These are phyloP conservation scores for Enteromius fasciolatus DNA, from an alignment of 2,797 vertebrate genomes.

Conservation along the genomic window DNA sequence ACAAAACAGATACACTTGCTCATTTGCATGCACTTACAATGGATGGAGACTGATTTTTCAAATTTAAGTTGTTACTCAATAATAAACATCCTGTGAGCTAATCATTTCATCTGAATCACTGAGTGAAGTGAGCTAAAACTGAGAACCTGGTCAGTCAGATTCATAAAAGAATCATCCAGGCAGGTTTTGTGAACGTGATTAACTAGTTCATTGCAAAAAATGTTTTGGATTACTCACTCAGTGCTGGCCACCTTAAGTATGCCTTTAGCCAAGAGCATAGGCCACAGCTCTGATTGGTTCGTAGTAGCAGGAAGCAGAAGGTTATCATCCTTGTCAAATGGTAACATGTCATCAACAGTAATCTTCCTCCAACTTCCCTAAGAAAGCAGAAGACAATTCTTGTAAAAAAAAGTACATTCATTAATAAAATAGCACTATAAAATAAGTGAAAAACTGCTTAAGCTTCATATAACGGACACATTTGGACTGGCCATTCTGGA, in stretches of 20 bases:
- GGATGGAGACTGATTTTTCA: neutral
- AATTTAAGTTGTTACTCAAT: neutral
- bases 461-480: no score
- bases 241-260: constrained; percentile 89
- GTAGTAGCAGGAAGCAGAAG: constrained; percentile 87
- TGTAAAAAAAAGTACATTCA: neutral
- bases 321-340: constrained; percentile 86
- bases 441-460: neutral
- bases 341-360: constrained; percentile 88
- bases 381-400: constrained; percentile 5
- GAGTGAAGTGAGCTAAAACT: neutral
- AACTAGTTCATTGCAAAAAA: neutral
- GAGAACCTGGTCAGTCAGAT: neutral
- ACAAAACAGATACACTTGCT: neutral
- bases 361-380: constrained; percentile 96
- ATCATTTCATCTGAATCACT: neutral
- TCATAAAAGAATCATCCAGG: no score
- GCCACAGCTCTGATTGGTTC: constrained; percentile 88
- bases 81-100: neutral
- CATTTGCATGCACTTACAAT: neutral
- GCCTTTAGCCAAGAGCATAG: constrained; percentile 92
- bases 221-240: constrained; percentile 81
- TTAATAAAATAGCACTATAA: neutral
- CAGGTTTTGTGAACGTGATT: neutral
- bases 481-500: neutral